These are phyloP conservation scores for Eurystomus gularis DNA, from an alignment of 2,113 vertebrate genomes.

Conservation along the genomic window DNA sequence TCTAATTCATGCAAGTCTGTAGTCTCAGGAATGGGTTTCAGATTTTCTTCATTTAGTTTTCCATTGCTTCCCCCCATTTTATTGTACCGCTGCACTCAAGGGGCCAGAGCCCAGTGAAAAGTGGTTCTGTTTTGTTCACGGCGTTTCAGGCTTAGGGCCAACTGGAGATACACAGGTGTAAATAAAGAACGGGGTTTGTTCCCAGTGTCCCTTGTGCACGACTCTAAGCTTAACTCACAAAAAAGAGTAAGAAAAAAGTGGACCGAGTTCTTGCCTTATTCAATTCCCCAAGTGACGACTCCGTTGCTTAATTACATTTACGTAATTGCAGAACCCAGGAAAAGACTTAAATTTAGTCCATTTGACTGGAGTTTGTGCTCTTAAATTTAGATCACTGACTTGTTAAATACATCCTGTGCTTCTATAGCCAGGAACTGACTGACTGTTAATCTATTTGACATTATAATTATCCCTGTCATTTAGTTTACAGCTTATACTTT, in stretches of 20 bases:
- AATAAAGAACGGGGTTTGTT: background rate
- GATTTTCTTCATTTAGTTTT: background rate
- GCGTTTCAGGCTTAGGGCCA: background rate
- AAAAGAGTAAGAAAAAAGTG: background rate
- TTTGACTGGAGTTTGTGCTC: background rate
- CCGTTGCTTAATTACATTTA: background rate
- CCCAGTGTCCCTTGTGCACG: background rate
- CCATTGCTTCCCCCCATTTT: background rate
- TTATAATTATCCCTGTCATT: background rate
- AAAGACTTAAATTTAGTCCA: background rate
- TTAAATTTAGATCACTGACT: background rate
- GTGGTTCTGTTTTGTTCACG: background rate
- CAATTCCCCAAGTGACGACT: background rate
- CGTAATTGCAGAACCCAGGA: background rate
- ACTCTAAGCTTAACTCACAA: background rate
- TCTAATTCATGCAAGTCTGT: background rate
- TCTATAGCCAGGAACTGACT: background rate
- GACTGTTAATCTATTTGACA: background rate
- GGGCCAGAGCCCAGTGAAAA: background rate
- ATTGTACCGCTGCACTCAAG: background rate
- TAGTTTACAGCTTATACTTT: background rate
- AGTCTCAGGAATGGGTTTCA: background rate
- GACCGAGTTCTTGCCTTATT: background rate
- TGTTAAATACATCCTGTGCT: background rate
- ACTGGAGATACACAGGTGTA: background rate